Evolutionary conservation across 2,888 invertebrate species (phyloP).

Genomic region (Idaea aversata): DNA sequence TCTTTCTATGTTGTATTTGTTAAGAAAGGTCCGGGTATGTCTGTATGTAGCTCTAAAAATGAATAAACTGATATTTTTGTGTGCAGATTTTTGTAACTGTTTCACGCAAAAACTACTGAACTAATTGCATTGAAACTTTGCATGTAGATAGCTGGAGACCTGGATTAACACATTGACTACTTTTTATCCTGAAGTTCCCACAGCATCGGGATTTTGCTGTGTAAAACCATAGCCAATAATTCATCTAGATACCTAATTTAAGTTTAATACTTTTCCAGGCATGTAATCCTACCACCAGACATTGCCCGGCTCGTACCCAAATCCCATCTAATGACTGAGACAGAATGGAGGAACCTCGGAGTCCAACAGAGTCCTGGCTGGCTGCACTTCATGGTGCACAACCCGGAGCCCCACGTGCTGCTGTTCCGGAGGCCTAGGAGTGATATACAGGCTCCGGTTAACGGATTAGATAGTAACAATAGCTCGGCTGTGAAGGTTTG

Average conservation of each 20-base stretch:
- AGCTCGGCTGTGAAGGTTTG: constrained; percentile 58
- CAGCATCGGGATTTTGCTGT: no score
- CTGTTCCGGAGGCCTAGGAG: constrained; percentile 85
- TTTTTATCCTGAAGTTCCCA: no score
- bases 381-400: constrained; percentile 94
- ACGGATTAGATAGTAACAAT: constrained; percentile 55
- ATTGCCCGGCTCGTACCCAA: constrained; percentile 92
- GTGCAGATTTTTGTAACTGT: no score
- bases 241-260: background rate
- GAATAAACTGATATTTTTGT: no score
- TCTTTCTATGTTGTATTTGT: no score
- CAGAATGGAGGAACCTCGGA: constrained; percentile 96
- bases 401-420: constrained; percentile 93
- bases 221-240: background rate
- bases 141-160: no score
- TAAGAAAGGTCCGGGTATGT: no score
- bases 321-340: constrained; percentile 95
- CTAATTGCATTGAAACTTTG: no score
- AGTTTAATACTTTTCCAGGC: constrained; percentile 76
- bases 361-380: constrained; percentile 95
- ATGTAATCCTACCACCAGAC: constrained; percentile 94
- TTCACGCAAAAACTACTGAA: no score
- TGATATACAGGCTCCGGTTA: constrained; percentile 50
- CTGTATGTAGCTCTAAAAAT: no score
- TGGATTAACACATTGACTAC: no score